Evolutionary conservation across 2,113 vertebrate genomes (phyloP).

Genomic region (Toxotes jaculatrix): DNA sequence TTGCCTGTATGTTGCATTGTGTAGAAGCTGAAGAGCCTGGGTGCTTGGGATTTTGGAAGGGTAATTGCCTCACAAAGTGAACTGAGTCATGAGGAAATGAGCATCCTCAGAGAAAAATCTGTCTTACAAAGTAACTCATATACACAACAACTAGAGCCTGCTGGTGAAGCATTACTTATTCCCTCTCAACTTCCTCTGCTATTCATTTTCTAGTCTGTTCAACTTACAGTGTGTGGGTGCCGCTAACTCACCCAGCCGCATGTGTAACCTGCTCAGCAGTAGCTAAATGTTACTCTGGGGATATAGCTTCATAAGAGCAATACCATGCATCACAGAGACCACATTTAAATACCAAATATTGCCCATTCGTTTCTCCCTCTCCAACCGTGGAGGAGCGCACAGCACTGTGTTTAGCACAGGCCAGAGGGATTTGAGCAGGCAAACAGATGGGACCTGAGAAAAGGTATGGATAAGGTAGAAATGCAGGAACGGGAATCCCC

Average conservation of each 20-base stretch:
- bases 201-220: slow-evolving; percentile 80
- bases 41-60: slow-evolving; percentile 71
- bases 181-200: slow-evolving; percentile 76
- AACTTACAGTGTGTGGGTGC: slow-evolving; percentile 81
- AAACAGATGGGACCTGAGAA: slow-evolving; percentile 84
- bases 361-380: slow-evolving; percentile 82
- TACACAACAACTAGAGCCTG: slow-evolving; percentile 72
- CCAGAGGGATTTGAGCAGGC: slow-evolving; percentile 84
- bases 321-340: slow-evolving; percentile 83
- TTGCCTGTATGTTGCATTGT: slow-evolving; percentile 58
- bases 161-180: slow-evolving; percentile 79
- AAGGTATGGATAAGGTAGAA: slow-evolving; percentile 83
- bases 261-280: slow-evolving; percentile 80
- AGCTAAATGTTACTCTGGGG: slow-evolving; percentile 84
- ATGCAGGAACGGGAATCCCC: slow-evolving; percentile 74
- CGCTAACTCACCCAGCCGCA: slow-evolving; percentile 72
- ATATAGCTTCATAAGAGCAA: slow-evolving; percentile 82
- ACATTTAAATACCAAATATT: slow-evolving; percentile 86
- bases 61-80: slow-evolving; percentile 79
- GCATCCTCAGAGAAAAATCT: slow-evolving; percentile 73
- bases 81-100: slow-evolving; percentile 76
- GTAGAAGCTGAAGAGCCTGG: slow-evolving; percentile 69
- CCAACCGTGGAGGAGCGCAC: slow-evolving; percentile 67
- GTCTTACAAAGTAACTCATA: slow-evolving; percentile 77
- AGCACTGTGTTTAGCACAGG: slow-evolving; percentile 81